phyloP scores from a whole-genome alignment of 2,888 invertebrate genomes.

The Amblyteles armatorius region DNA sequence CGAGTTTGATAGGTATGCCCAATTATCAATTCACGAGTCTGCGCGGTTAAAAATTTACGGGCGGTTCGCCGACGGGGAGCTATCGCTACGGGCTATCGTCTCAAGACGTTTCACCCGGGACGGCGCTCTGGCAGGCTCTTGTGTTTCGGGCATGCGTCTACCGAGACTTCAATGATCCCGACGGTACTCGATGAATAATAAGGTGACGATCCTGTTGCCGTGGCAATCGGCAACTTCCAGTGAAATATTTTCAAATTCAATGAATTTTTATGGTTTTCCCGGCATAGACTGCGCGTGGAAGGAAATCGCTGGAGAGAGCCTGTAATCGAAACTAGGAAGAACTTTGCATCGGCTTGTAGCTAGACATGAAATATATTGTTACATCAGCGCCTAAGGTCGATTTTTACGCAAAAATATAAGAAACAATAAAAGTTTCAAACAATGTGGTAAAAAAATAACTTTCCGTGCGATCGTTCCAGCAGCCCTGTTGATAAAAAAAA shows the following conservation, averaged over 20 bases:
- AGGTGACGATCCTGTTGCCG: neutral
- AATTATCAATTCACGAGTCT: conserved; percentile 68
- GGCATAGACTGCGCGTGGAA: neutral
- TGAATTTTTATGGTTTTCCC: neutral
- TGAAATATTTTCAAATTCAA: conserved; percentile 1
- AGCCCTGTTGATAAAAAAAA: too few species aligned
- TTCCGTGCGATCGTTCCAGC: too few species aligned
- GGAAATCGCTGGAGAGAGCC: too few species aligned
- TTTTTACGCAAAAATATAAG: too few species aligned
- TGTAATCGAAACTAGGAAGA: too few species aligned
- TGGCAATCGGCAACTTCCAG: neutral
- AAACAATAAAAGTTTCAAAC: too few species aligned
- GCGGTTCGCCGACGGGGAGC: conserved; percentile 30
- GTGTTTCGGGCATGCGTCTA: conserved; percentile 7
- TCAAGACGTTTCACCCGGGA: conserved; percentile 38
- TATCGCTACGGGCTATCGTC: conserved; percentile 33
- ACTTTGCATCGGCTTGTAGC: too few species aligned
- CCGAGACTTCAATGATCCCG: conserved; percentile 13
- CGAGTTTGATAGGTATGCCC: conserved; percentile 10
- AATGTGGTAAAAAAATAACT: too few species aligned
- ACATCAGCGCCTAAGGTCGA: too few species aligned
- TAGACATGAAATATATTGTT: too few species aligned
- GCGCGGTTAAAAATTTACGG: conserved; percentile 64
- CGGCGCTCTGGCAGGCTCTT: neutral
- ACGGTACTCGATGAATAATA: conserved; percentile 4